phyloP scores from a whole-genome alignment of 2,113 vertebrate species.

The Gavialis gangeticus region DNA sequence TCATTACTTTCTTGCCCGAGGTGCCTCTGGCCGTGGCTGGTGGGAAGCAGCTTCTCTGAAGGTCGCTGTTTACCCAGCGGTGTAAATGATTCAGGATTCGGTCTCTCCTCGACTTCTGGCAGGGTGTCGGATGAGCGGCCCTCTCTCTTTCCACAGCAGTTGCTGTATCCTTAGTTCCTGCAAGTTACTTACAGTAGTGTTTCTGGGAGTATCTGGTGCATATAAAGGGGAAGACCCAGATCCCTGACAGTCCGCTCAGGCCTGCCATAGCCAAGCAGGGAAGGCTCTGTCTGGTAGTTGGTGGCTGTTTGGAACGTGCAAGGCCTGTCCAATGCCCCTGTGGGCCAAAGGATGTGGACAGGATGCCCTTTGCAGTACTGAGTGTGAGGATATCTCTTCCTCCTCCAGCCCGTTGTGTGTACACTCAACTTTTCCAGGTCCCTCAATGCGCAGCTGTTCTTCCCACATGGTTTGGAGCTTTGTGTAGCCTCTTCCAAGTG shows the following conservation, averaged over 20 bases:
- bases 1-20: neutral
- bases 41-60: neutral
- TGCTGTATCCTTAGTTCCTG: neutral
- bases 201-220: neutral
- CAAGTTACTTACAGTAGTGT: neutral
- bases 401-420: neutral
- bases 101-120: neutral
- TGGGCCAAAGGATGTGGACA: neutral
- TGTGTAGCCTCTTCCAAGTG: neutral
- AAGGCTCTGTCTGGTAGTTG: neutral
- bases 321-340: neutral
- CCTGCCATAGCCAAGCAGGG: neutral
- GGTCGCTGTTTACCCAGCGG: neutral
- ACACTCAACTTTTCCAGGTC: neutral
- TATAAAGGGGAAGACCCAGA: neutral
- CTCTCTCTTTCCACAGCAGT: neutral
- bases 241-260: neutral
- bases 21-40: neutral
- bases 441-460: neutral
- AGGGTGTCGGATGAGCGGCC: neutral
- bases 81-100: neutral
- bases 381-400: neutral
- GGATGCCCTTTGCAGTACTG: neutral
- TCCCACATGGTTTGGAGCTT: neutral
- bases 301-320: neutral